Conservation (phyloP, 2,113 vertebrate species). For the Malurus elegans region DNA sequence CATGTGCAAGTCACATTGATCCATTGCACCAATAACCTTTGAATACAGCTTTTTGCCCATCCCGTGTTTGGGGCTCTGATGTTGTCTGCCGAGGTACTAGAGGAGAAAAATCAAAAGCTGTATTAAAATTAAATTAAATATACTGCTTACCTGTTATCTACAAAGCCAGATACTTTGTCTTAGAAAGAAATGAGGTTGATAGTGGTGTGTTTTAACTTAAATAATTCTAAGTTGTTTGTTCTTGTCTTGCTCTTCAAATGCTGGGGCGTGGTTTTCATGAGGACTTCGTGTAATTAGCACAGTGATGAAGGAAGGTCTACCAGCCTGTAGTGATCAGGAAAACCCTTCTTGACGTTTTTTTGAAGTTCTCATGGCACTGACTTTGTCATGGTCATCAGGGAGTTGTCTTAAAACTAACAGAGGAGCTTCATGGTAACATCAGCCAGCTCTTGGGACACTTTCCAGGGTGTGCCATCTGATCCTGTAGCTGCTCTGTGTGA, state of each 20-base stretch:
- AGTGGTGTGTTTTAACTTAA: neutral
- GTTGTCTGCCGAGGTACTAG: neutral
- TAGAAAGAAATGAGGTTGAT: neutral
- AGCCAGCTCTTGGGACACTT: neutral
- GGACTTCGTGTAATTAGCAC: neutral
- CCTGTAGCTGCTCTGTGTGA: rapidly evolving
- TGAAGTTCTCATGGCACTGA: neutral
- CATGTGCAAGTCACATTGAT: neutral
- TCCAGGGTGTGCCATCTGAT: rapidly evolving
- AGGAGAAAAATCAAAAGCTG: neutral
- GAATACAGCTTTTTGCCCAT: neutral
- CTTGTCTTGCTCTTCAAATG: neutral
- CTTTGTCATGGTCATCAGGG: neutral
- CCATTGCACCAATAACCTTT: neutral
- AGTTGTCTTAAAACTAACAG: neutral
- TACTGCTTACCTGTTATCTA: neutral
- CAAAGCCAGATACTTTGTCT: neutral
- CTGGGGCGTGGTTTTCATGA: neutral
- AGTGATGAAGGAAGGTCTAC: neutral
- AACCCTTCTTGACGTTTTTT: neutral
- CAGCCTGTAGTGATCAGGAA: neutral
- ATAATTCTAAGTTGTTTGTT: neutral
- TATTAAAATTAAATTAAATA: neutral
- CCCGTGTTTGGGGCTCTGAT: neutral
- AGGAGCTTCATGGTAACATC: neutral